Conservation (phyloP, 23 tunicate species). For the Halocynthia roretzi region DNA sequence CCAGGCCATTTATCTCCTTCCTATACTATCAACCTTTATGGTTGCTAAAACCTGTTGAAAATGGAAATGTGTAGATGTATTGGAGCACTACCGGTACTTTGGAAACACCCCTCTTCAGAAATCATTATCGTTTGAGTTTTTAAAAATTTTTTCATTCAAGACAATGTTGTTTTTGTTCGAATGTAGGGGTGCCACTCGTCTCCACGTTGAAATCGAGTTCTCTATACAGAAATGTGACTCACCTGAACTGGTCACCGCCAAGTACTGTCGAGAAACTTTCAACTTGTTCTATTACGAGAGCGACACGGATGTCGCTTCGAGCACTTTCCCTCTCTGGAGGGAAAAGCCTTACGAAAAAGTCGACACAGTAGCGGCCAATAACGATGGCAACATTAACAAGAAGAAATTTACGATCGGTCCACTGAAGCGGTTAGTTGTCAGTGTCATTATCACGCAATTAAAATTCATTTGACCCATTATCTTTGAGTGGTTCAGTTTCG, state of each 20-base stretch:
- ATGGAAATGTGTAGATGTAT: not conserved
- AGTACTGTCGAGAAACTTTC: conserved; percentile 66
- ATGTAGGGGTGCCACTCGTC: conserved; percentile 45
- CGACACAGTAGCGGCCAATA: conserved; percentile 75
- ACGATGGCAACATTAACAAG: conserved; percentile 35
- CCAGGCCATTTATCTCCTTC: too few relatives aligned
- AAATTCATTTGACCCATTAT: too few relatives aligned
- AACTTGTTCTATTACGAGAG: conserved; percentile 60
- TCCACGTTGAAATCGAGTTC: conserved; percentile 75
- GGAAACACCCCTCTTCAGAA: too few relatives aligned
- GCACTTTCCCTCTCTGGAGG: conserved; percentile 70
- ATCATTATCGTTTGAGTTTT: too few relatives aligned
- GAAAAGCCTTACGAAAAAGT: conserved; percentile 66
- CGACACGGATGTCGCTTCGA: conserved; percentile 48
- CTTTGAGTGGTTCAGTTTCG: too few relatives aligned
- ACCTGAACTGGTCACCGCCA: conserved; percentile 16
- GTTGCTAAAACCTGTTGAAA: too few relatives aligned
- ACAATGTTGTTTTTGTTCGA: not conserved
- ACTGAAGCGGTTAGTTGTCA: conserved; percentile 27
- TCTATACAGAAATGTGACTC: conserved; percentile 55
- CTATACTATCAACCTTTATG: too few relatives aligned
- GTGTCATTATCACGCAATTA: too few relatives aligned
- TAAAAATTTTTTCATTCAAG: too few relatives aligned
- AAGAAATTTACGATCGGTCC: conserved; percentile 73
- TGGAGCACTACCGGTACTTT: not conserved